Evolutionary conservation across 2,113 vertebrate genomes (phyloP).

Genomic region (Cheirogaleus medius): DNA sequence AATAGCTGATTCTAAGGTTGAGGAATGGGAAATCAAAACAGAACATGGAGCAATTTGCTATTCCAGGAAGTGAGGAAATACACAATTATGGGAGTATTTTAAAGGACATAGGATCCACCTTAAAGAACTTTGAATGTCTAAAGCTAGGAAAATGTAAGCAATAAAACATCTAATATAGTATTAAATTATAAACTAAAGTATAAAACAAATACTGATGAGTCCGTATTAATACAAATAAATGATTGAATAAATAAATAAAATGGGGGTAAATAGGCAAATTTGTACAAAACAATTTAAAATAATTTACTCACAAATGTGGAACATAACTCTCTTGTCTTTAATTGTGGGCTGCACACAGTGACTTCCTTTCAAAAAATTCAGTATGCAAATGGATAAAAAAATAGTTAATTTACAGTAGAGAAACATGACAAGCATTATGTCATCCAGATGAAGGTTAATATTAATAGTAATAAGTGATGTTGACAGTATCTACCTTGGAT

Average conservation of each 20-base stretch:
- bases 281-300: not conserved
- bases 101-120: not conserved
- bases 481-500: not conserved
- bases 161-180: not conserved
- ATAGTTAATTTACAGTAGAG: not conserved
- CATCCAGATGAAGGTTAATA: not conserved
- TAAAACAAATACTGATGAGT: not conserved
- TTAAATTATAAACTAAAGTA: not conserved
- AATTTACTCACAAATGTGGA: not conserved
- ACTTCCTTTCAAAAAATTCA: not conserved
- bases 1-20: not conserved
- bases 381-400: not conserved
- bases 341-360: not conserved
- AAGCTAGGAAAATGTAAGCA: not conserved
- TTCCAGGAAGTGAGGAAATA: not conserved
- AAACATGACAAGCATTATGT: not conserved
- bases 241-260: not conserved
- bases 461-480: not conserved
- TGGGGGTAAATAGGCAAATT: not conserved
- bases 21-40: not conserved
- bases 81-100: not conserved
- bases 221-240: not conserved
- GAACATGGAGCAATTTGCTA: not conserved
- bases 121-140: not conserved
- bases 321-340: not conserved